Base-by-base conservation (phyloP, 2,888 invertebrate species). In the Watsonalla binaria region DNA sequence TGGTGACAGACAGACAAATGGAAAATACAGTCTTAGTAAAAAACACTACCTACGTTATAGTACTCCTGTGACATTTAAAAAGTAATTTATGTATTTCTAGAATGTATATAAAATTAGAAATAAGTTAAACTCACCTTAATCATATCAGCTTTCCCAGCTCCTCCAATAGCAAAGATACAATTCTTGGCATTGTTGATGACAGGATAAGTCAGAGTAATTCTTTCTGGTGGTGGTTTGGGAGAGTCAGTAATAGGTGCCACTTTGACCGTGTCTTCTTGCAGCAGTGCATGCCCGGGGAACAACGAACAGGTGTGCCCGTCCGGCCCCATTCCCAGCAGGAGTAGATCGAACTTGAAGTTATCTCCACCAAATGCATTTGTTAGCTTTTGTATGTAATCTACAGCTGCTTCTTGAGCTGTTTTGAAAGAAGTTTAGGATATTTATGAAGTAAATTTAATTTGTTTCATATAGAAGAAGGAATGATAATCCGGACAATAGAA, bases 231-330 rank as follows among this genome's bases (percentile, higher is more conserved):
- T 14, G 98, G 98, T 80, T 99, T 99, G 0, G 99, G 99, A 0
- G 99, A 98, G 86, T 99, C 96, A 0, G 92, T 93, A 57, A 99
- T 96, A 0, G 96, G 89, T 7, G 97, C 96, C 5, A 99, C 95
- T 90, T 96, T 94, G 49, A 92, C 80, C 0, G 78, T 77, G 0
- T 79, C 90, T 74, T 96, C 96, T 0, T 93, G 76, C 2, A 96
- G 84, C 6, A 95, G 78, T 0, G 86, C 80, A 78, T 97, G 96
- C 0, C 92, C 94, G 0, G 99, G 99, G 86, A 99, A 99, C 13
- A 99, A 85, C 0, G 99, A 99, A 76, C 98, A 98, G 0, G 99
- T 99, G 83, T 99, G 99, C 0, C 99, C 99, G 78, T 99, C 99
- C 0, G 98, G 99, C 0, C 99, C 99, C 94, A 99, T 95, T 11